Evolutionary conservation across 1,140 invertebrate species (phyloP), one percentile per base, ranked within the genome.

Genomic region (Drosophila simulans): DNA sequence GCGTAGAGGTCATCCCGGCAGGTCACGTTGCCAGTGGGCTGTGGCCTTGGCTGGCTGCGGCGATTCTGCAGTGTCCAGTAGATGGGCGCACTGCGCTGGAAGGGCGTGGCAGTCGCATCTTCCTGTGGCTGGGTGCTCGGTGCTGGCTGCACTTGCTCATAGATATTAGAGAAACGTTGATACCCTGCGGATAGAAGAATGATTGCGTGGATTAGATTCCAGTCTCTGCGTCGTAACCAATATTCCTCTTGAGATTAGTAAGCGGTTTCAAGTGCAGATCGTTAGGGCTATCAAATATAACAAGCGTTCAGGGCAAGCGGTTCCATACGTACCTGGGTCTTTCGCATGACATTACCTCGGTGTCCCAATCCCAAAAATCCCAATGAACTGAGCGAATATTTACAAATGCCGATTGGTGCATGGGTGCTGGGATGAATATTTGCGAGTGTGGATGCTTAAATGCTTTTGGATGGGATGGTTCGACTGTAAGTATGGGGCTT

Each of bases 31-130:
- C 56, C 58, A 31, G 51, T 63, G 31, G 62, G 34, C 22, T 72
- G 55, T 15, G 66, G 46, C 60, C 80, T 90, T 2, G 74, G 64
- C 48, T 92, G 90, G 43, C 72, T 88, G 48, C 86, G 83, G 11
- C 88, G 76, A 46, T 59, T 90, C 76, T 93, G 92, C 46, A 93
- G 71, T 15, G 92, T 93, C 92, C 92, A 93, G 59, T 93, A 93
- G 31, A 91, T 71, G 49, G 91, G 90, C 25, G 90, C 78, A 59
- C 69, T 92, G 46, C 91, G 90, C 66, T 90, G 85, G 55, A 92
- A 92, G 48, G 91, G 86, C 56, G 74, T 63, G 59, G 57, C 86
- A 52, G 56, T 73, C 17, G 70, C 76, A 56, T 49, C 69, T 52
- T 63, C 60, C 37, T 31, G 40, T 46, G 62, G 60, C 63, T 71